Conservation (phyloP, 2,797 vertebrate species). For the Hylomyscus alleni region DNA sequence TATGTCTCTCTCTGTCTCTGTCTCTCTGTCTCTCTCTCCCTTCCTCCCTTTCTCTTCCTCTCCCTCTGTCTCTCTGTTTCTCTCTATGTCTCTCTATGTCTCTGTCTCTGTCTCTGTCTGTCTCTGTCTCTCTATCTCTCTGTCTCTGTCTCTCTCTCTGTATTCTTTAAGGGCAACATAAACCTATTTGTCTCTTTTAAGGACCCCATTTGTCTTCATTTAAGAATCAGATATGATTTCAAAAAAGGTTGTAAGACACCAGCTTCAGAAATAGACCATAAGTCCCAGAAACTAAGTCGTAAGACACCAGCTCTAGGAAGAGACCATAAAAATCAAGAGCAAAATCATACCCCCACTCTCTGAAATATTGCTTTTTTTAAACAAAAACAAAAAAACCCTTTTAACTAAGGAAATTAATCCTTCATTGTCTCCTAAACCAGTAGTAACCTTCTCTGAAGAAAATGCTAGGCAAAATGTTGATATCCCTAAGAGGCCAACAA, state of each 20-base stretch:
- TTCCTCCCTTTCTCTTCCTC: too few relatives aligned
- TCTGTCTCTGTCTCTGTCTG: too few relatives aligned
- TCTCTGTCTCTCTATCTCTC: too few relatives aligned
- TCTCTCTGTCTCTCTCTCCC: too few relatives aligned
- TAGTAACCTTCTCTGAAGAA: neutral
- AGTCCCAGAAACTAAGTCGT: neutral
- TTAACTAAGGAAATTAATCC: neutral
- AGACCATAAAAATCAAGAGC: neutral
- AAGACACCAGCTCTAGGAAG: neutral
- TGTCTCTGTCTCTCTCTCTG: too few relatives aligned
- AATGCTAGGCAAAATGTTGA: neutral
- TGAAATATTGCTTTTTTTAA: neutral
- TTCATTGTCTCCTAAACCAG: neutral
- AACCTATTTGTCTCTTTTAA: neutral
- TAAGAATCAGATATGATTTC: neutral
- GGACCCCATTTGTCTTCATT: neutral
- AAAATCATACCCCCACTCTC: neutral
- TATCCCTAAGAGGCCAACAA: neutral
- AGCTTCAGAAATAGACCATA: neutral
- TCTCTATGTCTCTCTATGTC: too few relatives aligned
- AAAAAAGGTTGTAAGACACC: neutral
- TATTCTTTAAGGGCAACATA: neutral
- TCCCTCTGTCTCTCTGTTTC: too few relatives aligned
- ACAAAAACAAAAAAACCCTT: neutral
- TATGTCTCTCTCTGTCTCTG: too few relatives aligned